Evolutionary conservation across 2,113 vertebrate genomes (phyloP).

Genomic region (Lamprologus callipterus): DNA sequence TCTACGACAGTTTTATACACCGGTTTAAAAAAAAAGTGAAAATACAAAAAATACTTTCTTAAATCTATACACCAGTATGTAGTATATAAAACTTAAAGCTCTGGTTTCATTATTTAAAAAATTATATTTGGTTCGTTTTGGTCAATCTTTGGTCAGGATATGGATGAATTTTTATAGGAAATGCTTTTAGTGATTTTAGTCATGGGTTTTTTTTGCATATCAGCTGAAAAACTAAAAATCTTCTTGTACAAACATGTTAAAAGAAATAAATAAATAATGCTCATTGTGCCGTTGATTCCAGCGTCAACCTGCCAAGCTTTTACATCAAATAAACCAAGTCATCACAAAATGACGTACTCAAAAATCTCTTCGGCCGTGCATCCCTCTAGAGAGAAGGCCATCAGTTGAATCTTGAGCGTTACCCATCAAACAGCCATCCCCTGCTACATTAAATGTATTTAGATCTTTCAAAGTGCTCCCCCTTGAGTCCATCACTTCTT

Average conservation of each 20-base stretch:
- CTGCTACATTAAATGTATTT: slow-evolving; percentile 55
- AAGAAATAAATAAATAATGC: accelerated
- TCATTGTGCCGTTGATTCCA: neutral
- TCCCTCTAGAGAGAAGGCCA: slow-evolving; percentile 24
- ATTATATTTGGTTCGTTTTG: neutral
- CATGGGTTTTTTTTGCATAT: neutral
- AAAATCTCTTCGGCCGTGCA: neutral
- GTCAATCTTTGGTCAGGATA: neutral
- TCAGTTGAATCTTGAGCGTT: neutral
- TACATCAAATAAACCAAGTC: neutral
- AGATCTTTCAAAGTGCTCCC: slow-evolving; percentile 57
- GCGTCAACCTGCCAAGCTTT: neutral
- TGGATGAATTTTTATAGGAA: neutral
- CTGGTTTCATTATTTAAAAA: neutral
- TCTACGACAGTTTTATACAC: neutral
- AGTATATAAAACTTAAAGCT: neutral
- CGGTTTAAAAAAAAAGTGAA: neutral
- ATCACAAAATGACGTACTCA: neutral
- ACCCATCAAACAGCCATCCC: slow-evolving; percentile 43
- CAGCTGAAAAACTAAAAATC: neutral
- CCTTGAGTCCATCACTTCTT: slow-evolving; percentile 59
- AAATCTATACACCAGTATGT: neutral
- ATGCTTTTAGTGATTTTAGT: neutral
- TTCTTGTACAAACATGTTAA: neutral
- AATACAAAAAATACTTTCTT: neutral